Evolutionary conservation across 2,888 invertebrate species (phyloP).

Genomic region (Leptothorax acervorum): DNA sequence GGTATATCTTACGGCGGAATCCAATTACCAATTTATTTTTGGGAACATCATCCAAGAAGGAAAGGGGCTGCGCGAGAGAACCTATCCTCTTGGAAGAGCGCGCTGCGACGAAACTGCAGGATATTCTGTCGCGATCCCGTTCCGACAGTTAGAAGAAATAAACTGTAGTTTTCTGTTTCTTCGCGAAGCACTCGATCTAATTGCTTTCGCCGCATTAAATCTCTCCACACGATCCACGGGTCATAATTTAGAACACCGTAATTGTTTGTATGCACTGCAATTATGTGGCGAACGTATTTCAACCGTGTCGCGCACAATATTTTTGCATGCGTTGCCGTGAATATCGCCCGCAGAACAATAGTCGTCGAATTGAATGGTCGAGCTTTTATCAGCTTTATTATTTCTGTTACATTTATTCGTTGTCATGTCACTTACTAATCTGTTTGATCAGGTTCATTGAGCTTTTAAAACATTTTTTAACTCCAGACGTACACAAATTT

Average conservation of each 20-base stretch:
- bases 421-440: neutral
- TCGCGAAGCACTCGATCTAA: slow-evolving; percentile 59
- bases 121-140: slow-evolving; percentile 1
- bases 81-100: slow-evolving; percentile 46
- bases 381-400: slow-evolving; percentile 10
- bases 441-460: neutral
- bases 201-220: slow-evolving; percentile 63
- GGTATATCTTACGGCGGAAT: slow-evolving; percentile 83
- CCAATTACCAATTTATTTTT: slow-evolving; percentile 84
- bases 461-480: neutral
- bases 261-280: neutral
- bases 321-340: neutral
- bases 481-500: neutral
- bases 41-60: slow-evolving; percentile 79
- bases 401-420: slow-evolving; percentile 11
- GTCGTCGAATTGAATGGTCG: neutral
- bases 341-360: neutral
- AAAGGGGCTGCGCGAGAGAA: slow-evolving; percentile 46
- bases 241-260: slow-evolving; percentile 8
- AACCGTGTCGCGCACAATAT: slow-evolving; percentile 3
- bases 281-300: slow-evolving; percentile 2
- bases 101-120: slow-evolving; percentile 39
- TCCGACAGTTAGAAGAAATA: slow-evolving; percentile 9
- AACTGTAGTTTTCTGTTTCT: slow-evolving; percentile 49
- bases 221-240: slow-evolving; percentile 4